A percentile compares a stretch with the other conserved stretches of the same genome.
Conservation (phyloP, 2,113 vertebrate species). For the Tauraco erythrolophus region DNA sequence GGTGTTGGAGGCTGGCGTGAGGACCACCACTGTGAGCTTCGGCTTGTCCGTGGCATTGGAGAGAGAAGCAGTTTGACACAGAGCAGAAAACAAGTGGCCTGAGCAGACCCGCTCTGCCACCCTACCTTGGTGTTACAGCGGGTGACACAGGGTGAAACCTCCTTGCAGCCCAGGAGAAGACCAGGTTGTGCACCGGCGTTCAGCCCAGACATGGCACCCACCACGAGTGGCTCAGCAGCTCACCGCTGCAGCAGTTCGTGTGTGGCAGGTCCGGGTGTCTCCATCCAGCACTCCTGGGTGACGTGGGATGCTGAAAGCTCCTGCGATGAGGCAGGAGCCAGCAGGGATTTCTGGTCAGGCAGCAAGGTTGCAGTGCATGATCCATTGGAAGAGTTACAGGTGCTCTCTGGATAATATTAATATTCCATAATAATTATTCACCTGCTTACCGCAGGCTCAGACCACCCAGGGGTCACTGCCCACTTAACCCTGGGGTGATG, state of each 20-base stretch:
- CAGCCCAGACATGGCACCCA: conserved; percentile 11
- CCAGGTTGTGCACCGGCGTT: not conserved
- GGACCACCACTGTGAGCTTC: accelerated
- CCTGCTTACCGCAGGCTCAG: not conserved
- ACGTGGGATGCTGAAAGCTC: conserved; percentile 25
- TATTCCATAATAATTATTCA: not conserved
- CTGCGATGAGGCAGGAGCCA: conserved; percentile 45
- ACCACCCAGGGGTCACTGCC: not conserved
- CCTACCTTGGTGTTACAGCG: not conserved
- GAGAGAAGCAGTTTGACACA: not conserved
- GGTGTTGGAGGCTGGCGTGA: accelerated
- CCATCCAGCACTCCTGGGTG: conserved; percentile 37
- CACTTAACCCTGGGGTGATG: not conserved
- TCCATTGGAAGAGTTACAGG: not conserved
- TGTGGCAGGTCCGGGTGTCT: not conserved
- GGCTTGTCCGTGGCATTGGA: accelerated
- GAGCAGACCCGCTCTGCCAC: not conserved
- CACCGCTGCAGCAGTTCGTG: not conserved
- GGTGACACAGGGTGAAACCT: not conserved
- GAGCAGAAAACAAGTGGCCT: not conserved
- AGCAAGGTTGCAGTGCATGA: not conserved
- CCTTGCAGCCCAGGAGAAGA: not conserved
- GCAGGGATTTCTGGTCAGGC: not conserved
- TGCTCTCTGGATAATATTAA: not conserved
- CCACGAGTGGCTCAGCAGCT: not conserved